These are phyloP conservation scores for Carassius auratus DNA, from an alignment of 2,113 vertebrate species.

Conservation along the genomic window DNA sequence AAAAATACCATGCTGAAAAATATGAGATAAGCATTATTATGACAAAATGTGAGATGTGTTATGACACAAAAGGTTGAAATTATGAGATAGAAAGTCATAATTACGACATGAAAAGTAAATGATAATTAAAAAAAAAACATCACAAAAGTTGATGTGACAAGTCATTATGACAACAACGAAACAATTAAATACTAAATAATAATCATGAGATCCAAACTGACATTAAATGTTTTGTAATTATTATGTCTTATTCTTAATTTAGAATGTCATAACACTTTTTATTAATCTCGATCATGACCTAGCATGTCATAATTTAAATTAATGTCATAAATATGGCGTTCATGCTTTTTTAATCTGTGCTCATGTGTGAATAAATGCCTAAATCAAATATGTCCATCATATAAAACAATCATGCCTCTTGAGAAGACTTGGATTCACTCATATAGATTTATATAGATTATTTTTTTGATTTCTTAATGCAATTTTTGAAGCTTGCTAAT, in stretches of 20 bases:
- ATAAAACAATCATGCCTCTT: not conserved
- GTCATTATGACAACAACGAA: no score
- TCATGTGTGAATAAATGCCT: not conserved
- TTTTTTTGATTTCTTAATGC: not conserved
- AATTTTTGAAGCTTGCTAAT: not conserved
- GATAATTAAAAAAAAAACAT: not conserved
- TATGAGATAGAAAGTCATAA: not conserved
- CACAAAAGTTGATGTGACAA: not conserved
- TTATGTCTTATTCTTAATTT: not conserved
- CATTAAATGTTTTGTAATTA: not conserved
- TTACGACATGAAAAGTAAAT: not conserved
- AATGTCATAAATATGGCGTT: not conserved
- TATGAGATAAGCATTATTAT: no score
- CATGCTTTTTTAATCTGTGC: not conserved
- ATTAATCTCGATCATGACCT: not conserved
- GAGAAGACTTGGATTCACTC: not conserved
- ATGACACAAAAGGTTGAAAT: no score
- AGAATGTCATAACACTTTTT: no score
- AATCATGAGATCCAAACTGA: no score
- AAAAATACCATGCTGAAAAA: no score
- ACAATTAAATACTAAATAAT: no score
- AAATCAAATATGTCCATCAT: not conserved
- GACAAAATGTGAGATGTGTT: no score
- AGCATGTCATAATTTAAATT: not conserved
- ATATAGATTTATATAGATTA: not conserved